phyloP scores from a whole-genome alignment of 53 echinoderm and acorn worm species.

The Paelopatides confundens region DNA sequence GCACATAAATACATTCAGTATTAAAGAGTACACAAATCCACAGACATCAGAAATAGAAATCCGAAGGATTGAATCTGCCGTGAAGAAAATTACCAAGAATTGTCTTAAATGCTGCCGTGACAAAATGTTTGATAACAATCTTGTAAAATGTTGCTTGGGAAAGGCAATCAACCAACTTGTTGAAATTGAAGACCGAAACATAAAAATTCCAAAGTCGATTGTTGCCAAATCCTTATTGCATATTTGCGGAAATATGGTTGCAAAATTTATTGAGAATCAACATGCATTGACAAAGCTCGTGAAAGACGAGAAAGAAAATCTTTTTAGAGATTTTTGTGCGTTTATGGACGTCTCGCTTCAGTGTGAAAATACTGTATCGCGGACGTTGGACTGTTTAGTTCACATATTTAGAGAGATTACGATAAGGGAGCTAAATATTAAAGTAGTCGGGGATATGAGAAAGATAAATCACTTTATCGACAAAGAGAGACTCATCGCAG shows the following conservation, averaged over 20 bases:
- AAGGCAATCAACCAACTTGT: neutral
- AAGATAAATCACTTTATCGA: neutral
- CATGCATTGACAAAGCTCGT: neutral
- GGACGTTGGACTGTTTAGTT: neutral
- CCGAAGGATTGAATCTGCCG: neutral
- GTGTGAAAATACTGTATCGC: neutral
- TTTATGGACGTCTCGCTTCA: slow-evolving; percentile 5
- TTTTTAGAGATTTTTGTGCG: neutral
- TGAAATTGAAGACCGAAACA: neutral
- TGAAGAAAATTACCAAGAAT: neutral
- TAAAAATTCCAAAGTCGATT: neutral
- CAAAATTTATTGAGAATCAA: neutral
- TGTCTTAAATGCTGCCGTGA: neutral
- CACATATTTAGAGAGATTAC: slow-evolving; percentile 18
- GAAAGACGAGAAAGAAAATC: neutral
- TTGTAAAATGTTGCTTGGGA: neutral
- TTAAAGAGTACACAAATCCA: neutral
- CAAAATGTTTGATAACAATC: neutral
- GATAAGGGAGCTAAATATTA: neutral
- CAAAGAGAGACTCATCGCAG: slow-evolving; percentile 17
- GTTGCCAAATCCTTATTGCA: neutral
- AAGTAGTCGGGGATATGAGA: neutral
- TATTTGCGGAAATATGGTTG: neutral
- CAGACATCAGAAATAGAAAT: neutral
- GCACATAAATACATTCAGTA: neutral